These are phyloP conservation scores for Pachliopta kotzebuea DNA, from an alignment of 2,888 invertebrate genomes.

Conservation along the genomic window DNA sequence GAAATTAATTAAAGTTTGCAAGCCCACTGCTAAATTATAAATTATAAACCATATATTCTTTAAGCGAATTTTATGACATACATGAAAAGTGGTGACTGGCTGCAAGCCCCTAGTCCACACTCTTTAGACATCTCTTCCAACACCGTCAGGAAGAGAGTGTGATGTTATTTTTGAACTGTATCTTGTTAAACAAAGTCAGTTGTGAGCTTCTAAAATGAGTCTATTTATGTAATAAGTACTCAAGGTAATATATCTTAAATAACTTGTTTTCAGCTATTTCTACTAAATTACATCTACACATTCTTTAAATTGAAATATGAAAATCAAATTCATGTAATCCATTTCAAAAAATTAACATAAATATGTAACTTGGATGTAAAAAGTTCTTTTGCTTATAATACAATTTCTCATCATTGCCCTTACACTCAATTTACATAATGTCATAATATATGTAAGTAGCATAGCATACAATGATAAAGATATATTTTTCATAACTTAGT, in stretches of 20 bases:
- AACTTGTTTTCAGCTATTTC: conserved; percentile 2
- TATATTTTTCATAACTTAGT: conserved; percentile 30
- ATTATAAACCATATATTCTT: conserved; percentile 26
- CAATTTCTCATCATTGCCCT: conserved; percentile 13
- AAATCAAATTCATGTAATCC: conserved; percentile 4
- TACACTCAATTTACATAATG: conserved; percentile 22
- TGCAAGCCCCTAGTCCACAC: conserved; percentile 27
- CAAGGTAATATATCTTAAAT: conserved; percentile 16
- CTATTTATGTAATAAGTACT: conserved; percentile 21
- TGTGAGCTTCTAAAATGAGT: conserved; percentile 21
- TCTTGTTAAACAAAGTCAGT: conserved; percentile 25
- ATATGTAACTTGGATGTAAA: conserved; percentile 12
- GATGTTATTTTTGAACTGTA: conserved; percentile 24
- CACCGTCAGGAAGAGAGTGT: conserved; percentile 17
- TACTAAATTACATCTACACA: conserved; percentile 16
- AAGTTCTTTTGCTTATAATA: conserved; percentile 8
- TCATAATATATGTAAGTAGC: conserved; percentile 26
- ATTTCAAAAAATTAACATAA: background rate
- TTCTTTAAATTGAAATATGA: conserved; percentile 14
- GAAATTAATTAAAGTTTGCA: conserved; percentile 23
- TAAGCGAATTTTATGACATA: conserved; percentile 27
- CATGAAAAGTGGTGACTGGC: conserved; percentile 27
- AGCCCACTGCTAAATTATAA: conserved; percentile 21
- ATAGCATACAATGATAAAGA: conserved; percentile 33
- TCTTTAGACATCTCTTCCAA: conserved; percentile 23